These are phyloP conservation scores for Argyresthia albistria DNA, from an alignment of 2,888 invertebrate genomes.

Conservation along the genomic window DNA sequence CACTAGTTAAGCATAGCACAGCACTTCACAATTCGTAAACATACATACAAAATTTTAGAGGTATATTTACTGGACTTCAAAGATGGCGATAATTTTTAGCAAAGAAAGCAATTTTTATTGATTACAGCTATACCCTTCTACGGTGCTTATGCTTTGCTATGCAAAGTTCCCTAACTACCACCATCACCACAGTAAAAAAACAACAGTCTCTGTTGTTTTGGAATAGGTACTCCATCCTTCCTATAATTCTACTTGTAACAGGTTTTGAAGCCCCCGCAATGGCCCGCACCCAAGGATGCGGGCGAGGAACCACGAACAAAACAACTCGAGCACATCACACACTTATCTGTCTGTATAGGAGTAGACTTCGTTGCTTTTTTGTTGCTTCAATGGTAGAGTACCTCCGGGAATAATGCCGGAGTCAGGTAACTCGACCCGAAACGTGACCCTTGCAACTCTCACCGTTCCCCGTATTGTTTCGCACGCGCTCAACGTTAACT, in stretches of 20 bases:
- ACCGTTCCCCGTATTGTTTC: constrained; percentile 30
- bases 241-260: constrained; percentile 22
- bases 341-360: too few relatives aligned
- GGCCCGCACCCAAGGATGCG: constrained; percentile 32
- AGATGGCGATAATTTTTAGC: too few relatives aligned
- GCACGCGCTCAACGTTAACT: constrained; percentile 27
- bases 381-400: constrained; percentile 33
- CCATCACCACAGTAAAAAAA: too few relatives aligned
- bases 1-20: background rate
- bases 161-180: too few relatives aligned
- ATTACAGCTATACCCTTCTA: too few relatives aligned
- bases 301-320: constrained; percentile 24
- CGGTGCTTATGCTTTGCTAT: too few relatives aligned
- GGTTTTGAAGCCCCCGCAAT: constrained; percentile 37
- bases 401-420: constrained; percentile 27
- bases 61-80: too few relatives aligned
- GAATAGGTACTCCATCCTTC: constrained; percentile 13
- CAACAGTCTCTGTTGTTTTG: constrained; percentile 29
- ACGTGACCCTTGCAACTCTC: constrained; percentile 33
- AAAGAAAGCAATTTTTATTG: too few relatives aligned
- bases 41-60: too few relatives aligned
- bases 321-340: constrained; percentile 18
- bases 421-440: constrained; percentile 40
- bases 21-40: too few relatives aligned
- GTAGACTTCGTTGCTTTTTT: constrained; percentile 15